Evolutionary conservation across 2,888 invertebrate genomes (phyloP).

Genomic region (Lycophotia porphyrea): DNA sequence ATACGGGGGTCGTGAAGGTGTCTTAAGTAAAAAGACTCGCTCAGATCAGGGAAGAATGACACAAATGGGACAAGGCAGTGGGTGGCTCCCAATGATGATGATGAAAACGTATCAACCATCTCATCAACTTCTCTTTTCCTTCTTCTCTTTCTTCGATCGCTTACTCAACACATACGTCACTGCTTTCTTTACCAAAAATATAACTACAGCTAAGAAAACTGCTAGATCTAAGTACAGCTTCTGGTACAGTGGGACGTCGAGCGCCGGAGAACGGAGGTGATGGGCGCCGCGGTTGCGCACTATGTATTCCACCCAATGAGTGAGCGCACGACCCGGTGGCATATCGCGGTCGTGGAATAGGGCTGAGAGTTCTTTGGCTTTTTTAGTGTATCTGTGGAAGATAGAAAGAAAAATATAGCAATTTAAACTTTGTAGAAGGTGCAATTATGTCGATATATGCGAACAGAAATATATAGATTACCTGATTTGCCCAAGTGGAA

Average conservation of each 20-base stretch:
- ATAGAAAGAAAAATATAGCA: constrained; percentile 41
- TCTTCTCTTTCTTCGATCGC: constrained; percentile 22
- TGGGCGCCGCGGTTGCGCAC: constrained; percentile 90
- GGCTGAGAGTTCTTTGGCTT: constrained; percentile 73
- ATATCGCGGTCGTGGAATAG: constrained; percentile 86
- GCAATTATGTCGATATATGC: background rate
- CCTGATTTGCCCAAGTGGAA: too few relatives aligned
- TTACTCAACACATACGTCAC: constrained; percentile 30
- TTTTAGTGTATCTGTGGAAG: constrained; percentile 72
- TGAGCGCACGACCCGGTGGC: constrained; percentile 90
- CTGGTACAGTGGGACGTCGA: constrained; percentile 76
- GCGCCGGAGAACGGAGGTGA: constrained; percentile 82
- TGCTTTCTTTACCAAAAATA: constrained; percentile 13
- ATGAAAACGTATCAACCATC: background rate
- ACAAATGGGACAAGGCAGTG: background rate
- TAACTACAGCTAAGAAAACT: constrained; percentile 56
- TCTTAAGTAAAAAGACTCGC: too few relatives aligned
- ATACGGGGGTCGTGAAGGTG: too few relatives aligned
- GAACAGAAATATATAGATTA: background rate
- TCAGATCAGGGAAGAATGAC: background rate
- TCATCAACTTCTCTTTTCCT: constrained; percentile 44
- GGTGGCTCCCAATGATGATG: background rate
- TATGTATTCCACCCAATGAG: constrained; percentile 93
- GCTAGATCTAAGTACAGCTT: constrained; percentile 79
- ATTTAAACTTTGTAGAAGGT: background rate